Evolutionary conservation across 2,797 vertebrate genomes (phyloP).

Genomic region (Pipistrellus nathusii): DNA sequence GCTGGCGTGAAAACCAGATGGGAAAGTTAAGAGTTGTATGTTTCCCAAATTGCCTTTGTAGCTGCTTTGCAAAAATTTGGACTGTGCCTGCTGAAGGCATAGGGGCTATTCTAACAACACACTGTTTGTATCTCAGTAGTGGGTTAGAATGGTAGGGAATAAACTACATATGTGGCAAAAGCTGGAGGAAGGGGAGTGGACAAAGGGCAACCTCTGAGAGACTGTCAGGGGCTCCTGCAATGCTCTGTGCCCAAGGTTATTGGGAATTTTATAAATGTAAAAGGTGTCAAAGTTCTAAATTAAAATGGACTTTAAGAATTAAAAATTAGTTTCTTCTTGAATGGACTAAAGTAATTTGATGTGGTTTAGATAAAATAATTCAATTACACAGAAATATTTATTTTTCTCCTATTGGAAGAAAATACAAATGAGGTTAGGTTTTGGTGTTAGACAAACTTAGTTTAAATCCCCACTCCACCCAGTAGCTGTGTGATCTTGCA

Average conservation of each 20-base stretch:
- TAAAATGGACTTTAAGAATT: constrained; percentile 47
- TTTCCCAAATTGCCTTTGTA: constrained; percentile 77
- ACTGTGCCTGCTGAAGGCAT: background rate
- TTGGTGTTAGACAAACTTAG: background rate
- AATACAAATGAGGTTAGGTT: constrained; percentile 11
- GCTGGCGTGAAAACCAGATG: constrained; percentile 81
- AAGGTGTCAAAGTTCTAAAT: background rate
- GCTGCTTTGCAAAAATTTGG: constrained; percentile 67
- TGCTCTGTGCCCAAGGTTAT: background rate
- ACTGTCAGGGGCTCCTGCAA: background rate
- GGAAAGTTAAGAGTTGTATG: constrained; percentile 70
- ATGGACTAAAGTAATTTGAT: constrained; percentile 11
- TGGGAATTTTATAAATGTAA: constrained; percentile 7
- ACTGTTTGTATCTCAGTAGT: constrained; percentile 25
- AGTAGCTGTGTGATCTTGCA: background rate
- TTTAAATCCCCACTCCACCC: background rate
- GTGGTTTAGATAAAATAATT: constrained; percentile 17
- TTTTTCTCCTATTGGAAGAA: constrained; percentile 47
- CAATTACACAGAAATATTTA: constrained; percentile 20
- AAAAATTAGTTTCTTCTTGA: background rate
- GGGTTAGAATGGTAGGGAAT: background rate
- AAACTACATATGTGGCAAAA: constrained; percentile 49
- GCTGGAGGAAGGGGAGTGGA: background rate
- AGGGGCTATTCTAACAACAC: constrained; percentile 57
- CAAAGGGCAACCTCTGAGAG: background rate